Percentiles rank a stretch among this genome's conserved stretches.
These are phyloP conservation scores for Telenomus remus DNA, from an alignment of 1,140 invertebrate species.

Conservation along the genomic window DNA sequence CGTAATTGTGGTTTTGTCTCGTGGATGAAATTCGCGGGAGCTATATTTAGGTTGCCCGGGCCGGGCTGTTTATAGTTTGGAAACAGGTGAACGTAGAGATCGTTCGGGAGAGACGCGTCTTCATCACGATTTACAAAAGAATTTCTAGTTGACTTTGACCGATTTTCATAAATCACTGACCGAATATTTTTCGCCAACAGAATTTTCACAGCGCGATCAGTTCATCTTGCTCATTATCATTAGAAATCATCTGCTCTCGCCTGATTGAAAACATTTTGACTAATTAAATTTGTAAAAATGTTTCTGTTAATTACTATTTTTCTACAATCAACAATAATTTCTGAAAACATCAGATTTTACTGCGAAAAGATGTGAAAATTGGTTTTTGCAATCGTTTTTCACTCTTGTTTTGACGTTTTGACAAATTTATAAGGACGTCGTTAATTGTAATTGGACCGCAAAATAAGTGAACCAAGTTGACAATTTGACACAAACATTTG, in stretches of 20 bases:
- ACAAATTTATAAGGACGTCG: too few species aligned
- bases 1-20: constrained; percentile 62
- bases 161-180: constrained; percentile 66
- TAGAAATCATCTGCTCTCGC: neutral
- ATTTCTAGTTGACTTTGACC: constrained; percentile 71
- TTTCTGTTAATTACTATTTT: too few species aligned
- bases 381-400: too few species aligned
- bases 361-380: too few species aligned
- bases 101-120: constrained; percentile 29
- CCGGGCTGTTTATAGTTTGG: constrained; percentile 70
- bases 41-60: constrained; percentile 73
- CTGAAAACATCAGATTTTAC: too few species aligned
- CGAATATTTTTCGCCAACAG: constrained; percentile 49
- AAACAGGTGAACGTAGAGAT: constrained; percentile 71
- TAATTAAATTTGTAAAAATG: too few species aligned
- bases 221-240: too few species aligned
- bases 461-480: neutral
- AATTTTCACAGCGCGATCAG: too few species aligned
- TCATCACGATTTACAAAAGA: constrained; percentile 56
- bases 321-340: too few species aligned
- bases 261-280: too few species aligned
- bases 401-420: too few species aligned
- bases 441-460: too few species aligned
- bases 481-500: constrained; percentile 17
- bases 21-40: constrained; percentile 68